A percentile compares a stretch with the other conserved stretches of the same genome.
Evolutionary conservation across 2,888 invertebrate species (phyloP).

Genomic region (Euspilapteryx auroguttella): DNA sequence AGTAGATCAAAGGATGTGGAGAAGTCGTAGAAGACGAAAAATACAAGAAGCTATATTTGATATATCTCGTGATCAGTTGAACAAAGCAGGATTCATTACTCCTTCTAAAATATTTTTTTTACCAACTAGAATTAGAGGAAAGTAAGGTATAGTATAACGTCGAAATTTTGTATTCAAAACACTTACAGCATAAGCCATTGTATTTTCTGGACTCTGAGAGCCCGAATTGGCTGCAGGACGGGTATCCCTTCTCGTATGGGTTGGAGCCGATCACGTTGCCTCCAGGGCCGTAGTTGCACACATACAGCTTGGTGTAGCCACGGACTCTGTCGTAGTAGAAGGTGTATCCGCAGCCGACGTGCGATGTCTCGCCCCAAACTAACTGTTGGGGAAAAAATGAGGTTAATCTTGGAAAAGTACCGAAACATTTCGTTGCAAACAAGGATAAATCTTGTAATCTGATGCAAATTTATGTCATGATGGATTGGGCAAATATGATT

Average conservation of each 20-base stretch:
- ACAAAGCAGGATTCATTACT: too few relatives aligned
- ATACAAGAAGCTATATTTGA: too few relatives aligned
- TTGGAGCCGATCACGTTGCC: conserved; percentile 77
- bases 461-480: too few relatives aligned
- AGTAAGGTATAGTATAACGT: too few relatives aligned
- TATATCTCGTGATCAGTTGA: too few relatives aligned
- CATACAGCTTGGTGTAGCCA: conserved; percentile 81
- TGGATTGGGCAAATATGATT: too few relatives aligned
- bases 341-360: conserved; percentile 85
- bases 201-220: conserved; percentile 72
- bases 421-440: not conserved
- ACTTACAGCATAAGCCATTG: conserved; percentile 77
- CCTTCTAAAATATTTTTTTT: too few relatives aligned
- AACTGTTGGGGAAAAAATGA: conserved; percentile 55
- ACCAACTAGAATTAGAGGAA: too few relatives aligned
- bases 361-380: conserved; percentile 84
- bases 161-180: too few relatives aligned
- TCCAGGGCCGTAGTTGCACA: conserved; percentile 84
- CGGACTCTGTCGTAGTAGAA: conserved; percentile 73
- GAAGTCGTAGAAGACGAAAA: too few relatives aligned
- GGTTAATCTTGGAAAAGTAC: not conserved
- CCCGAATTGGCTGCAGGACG: conserved; percentile 71
- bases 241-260: conserved; percentile 76
- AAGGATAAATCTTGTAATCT: too few relatives aligned
- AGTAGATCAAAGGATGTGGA: too few relatives aligned